These are phyloP conservation scores for Campoletis sonorensis DNA, from an alignment of 1,140 invertebrate genomes.

Conservation along the genomic window DNA sequence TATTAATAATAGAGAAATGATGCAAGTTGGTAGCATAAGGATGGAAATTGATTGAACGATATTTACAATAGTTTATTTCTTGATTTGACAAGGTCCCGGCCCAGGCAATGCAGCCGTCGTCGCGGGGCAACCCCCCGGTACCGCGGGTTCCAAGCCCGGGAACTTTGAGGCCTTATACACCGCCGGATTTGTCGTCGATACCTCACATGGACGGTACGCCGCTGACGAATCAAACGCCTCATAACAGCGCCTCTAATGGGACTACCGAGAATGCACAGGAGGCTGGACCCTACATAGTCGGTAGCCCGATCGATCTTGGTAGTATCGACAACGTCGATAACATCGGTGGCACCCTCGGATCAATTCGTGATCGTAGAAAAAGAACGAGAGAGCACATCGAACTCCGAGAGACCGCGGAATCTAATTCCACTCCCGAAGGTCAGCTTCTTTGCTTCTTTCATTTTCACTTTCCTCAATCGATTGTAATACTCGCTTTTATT, in stretches of 20 bases:
- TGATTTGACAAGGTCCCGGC: constrained; percentile 65
- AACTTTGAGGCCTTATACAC: constrained; percentile 69
- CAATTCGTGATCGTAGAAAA: constrained; percentile 51
- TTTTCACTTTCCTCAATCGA: not conserved
- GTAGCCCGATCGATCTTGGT: constrained; percentile 73
- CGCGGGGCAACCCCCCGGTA: constrained; percentile 67
- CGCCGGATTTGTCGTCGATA: constrained; percentile 72
- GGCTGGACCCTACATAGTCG: constrained; percentile 72
- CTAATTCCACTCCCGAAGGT: constrained; percentile 55
- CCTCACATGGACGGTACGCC: constrained; percentile 74
- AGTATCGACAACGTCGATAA: constrained; percentile 74
- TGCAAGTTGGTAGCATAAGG: too few species aligned
- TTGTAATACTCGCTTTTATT: too few species aligned
- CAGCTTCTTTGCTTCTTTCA: constrained; percentile 26
- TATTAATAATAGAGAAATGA: too few species aligned
- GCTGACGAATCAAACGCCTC: constrained; percentile 54
- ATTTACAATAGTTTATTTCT: too few species aligned
- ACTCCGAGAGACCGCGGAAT: constrained; percentile 63
- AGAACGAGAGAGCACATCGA: constrained; percentile 71
- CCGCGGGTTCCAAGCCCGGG: constrained; percentile 65
- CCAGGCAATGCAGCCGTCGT: constrained; percentile 71
- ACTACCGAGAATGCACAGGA: constrained; percentile 50
- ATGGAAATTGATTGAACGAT: too few species aligned
- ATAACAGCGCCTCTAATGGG: constrained; percentile 56
- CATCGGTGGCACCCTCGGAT: constrained; percentile 65